phyloP scores from a whole-genome alignment of 2,797 vertebrate genomes.

The Sciurus vulgaris region DNA sequence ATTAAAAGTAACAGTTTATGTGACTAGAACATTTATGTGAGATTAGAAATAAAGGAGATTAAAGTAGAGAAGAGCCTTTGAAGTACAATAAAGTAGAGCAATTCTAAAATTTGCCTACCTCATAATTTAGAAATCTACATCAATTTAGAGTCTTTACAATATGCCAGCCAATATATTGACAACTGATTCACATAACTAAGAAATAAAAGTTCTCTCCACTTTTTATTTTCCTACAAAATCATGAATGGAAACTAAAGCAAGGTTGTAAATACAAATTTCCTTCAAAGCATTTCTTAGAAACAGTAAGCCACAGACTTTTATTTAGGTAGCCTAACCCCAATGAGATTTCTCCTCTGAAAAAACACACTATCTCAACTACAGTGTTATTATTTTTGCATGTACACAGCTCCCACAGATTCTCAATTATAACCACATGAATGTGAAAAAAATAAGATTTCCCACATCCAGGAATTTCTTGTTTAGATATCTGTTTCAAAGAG shows the following conservation, averaged over 20 bases:
- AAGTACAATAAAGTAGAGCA: neutral
- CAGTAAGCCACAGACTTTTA: neutral
- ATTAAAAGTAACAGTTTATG: neutral
- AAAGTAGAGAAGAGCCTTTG: neutral
- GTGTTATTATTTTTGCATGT: neutral
- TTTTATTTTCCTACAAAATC: slow-evolving; percentile 30
- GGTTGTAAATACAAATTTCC: neutral
- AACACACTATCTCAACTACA: neutral
- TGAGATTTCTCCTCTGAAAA: slow-evolving; percentile 4
- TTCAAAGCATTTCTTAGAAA: slow-evolving; percentile 31
- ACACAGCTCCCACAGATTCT: neutral
- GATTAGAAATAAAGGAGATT: neutral
- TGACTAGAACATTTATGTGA: neutral
- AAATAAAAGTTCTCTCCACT: neutral
- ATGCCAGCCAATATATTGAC: neutral
- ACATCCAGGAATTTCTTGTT: neutral
- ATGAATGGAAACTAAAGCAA: slow-evolving; percentile 3
- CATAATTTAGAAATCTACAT: neutral
- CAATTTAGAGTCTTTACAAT: neutral
- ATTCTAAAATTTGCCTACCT: neutral
- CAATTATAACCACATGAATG: neutral
- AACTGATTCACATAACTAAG: neutral
- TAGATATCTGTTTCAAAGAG: slow-evolving; percentile 18
- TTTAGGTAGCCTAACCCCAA: neutral
- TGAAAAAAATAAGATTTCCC: slow-evolving; percentile 5